Evolutionary conservation across 2,888 invertebrate species (phyloP), one percentile per base, ranked within the genome.

Genomic region (Trichopoda pennipes): DNA sequence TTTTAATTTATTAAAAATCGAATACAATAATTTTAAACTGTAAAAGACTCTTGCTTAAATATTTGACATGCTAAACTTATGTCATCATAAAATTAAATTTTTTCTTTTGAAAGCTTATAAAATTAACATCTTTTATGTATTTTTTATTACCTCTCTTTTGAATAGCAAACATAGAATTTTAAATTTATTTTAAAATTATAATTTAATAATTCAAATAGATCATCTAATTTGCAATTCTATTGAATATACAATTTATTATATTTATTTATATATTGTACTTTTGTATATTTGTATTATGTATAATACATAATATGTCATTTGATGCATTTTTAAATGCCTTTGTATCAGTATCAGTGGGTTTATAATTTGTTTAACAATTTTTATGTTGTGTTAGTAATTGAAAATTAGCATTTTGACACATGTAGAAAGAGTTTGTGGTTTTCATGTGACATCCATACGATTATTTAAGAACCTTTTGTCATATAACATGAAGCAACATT

Each of bases 71-170:
- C 38, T 12, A 38, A 38, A 38, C 3, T 38, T 12, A 3, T 38
- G 38, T 12, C 38, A 38, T 38, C 14, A 51, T 49, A 64, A 51
- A 70, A n/a, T 70, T 35, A 6, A 58, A 53, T 53, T 63, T 60
- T 12, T 4, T 6, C 1, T 28, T 28, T 28, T 28, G 28, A 23
- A 49, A 19, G 49, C 6, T 38, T 7, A 66, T 64, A 58, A 75
- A 75, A 49, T 51, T 49, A 66, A 51, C 58, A 75, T 56, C 10
- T 58, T 66, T 35, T 47, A 44, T 63, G 55, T 64, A 16, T 56
- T 55, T 28, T 47, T 55, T 35, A 49, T 32, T 70, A 17, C n/a
- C 64, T 53, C 44, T 17, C 8, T 47, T 63, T 73, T n/a, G 16
- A 9, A 32, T 35, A 8, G 0, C n/a, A 38, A 64, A 73, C 32